A percentile compares a stretch with the other conserved stretches of the same genome.
Conservation (phyloP, 2,888 invertebrate genomes). For the Tyria jacobaeae region DNA sequence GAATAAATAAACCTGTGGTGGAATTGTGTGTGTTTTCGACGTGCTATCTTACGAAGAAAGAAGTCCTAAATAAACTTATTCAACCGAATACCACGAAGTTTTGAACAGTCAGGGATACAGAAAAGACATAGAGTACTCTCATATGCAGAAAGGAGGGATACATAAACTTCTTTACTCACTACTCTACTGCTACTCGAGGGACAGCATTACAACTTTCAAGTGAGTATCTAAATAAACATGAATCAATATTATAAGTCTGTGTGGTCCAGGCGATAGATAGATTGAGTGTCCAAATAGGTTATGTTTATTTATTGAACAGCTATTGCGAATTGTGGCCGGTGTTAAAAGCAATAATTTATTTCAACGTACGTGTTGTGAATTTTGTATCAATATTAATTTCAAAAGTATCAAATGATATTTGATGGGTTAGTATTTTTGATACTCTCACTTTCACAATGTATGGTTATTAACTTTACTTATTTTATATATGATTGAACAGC, state of each 20-base stretch:
- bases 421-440: neutral
- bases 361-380: neutral
- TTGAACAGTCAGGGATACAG: too few relatives aligned
- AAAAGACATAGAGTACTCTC: too few relatives aligned
- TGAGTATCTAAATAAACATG: too few relatives aligned
- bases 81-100: too few relatives aligned
- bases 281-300: neutral
- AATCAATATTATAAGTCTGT: neutral
- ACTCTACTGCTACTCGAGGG: too few relatives aligned
- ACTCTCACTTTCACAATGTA: neutral
- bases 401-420: neutral
- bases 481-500: neutral
- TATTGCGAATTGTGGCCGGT: neutral
- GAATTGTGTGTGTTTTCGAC: too few relatives aligned
- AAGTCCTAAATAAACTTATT: too few relatives aligned
- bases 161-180: neutral
- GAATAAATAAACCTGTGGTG: too few relatives aligned
- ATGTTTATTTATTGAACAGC: neutral
- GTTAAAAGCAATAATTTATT: neutral
- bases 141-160: too few relatives aligned
- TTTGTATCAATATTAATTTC: neutral
- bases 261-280: too few relatives aligned
- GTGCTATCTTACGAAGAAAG: too few relatives aligned
- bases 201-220: too few relatives aligned
- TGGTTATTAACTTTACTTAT: neutral